Evolutionary conservation across 2,113 vertebrate genomes (phyloP).

Genomic region (Arvicanthis niloticus): DNA sequence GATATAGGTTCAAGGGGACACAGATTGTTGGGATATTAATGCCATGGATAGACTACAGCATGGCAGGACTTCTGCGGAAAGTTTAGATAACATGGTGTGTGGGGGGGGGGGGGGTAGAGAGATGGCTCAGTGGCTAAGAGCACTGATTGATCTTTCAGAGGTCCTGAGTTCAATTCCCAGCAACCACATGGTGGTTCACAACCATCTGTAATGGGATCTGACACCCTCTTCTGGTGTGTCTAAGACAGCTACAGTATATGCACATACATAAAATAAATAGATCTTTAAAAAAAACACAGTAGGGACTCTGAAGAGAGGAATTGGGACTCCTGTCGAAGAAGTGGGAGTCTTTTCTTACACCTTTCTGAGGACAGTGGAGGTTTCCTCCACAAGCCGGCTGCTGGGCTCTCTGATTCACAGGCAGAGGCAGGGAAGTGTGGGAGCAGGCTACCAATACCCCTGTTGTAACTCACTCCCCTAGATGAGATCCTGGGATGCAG

Average conservation of each 20-base stretch:
- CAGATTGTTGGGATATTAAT: background rate
- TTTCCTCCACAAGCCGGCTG: background rate
- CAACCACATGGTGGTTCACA: too few species aligned
- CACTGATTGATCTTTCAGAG: too few species aligned
- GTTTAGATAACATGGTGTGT: background rate
- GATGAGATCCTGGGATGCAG: background rate
- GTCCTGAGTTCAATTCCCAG: too few species aligned
- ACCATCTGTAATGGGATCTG: too few species aligned
- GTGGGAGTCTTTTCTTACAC: background rate
- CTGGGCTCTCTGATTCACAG: background rate
- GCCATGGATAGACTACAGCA: background rate
- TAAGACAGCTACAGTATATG: too few species aligned
- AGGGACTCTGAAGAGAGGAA: background rate
- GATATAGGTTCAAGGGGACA: background rate
- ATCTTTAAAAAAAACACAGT: too few species aligned
- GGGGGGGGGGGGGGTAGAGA: too few species aligned
- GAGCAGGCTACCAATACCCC: background rate
- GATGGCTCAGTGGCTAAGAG: too few species aligned
- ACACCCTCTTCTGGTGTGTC: too few species aligned
- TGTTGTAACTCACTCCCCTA: background rate
- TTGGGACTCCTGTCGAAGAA: accelerated
- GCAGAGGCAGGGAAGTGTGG: background rate
- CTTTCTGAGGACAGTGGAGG: background rate
- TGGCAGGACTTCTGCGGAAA: background rate
- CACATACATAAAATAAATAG: too few species aligned